These are phyloP conservation scores for Pachycephus smyrnensis DNA, from an alignment of 2,888 invertebrate genomes.

Conservation along the genomic window DNA sequence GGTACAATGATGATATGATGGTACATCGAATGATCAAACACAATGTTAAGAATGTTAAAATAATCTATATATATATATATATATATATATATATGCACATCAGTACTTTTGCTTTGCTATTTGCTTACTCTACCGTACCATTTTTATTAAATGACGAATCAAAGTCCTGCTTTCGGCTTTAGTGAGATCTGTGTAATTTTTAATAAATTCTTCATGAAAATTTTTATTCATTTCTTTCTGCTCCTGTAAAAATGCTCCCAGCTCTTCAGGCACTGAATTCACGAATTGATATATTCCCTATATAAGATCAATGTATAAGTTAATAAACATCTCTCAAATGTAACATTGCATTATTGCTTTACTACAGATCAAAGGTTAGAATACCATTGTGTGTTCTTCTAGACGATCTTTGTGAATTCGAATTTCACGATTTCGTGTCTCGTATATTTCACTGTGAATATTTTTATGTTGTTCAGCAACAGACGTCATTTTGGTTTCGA, in stretches of 20 bases:
- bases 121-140: neutral
- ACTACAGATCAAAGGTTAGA: neutral
- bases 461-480: slow-evolving; percentile 24
- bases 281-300: neutral
- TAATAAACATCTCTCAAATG: neutral
- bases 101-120: neutral
- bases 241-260: neutral
- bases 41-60: neutral
- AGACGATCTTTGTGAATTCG: slow-evolving; percentile 27
- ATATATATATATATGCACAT: neutral
- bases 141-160: neutral
- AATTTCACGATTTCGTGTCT: slow-evolving; percentile 32
- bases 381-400: slow-evolving; percentile 34
- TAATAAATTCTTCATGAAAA: slow-evolving; percentile 1
- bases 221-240: slow-evolving; percentile 22
- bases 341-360: neutral
- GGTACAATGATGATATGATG: no score
- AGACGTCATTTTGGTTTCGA: slow-evolving; percentile 24
- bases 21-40: neutral
- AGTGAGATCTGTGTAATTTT: neutral
- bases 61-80: neutral
- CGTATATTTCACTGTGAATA: slow-evolving; percentile 25
- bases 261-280: neutral
- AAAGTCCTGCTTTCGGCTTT: neutral
- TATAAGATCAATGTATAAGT: neutral